Evolutionary conservation across 2,888 invertebrate species (phyloP), one percentile per base, ranked within the genome.

Genomic region (Hirtodrosophila histrioides): DNA sequence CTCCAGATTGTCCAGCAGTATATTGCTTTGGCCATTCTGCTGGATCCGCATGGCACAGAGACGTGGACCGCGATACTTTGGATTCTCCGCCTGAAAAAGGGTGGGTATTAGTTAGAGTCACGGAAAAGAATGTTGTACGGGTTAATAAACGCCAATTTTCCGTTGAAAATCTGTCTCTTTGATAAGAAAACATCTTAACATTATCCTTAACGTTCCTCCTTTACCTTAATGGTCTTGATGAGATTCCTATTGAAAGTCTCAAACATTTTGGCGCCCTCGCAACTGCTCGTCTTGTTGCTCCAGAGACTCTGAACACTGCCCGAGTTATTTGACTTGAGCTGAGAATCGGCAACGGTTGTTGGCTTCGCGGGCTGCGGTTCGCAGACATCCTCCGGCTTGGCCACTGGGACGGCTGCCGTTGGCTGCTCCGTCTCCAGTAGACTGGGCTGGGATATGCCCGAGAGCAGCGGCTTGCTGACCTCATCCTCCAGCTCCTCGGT

Each of bases 21-120:
- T 95, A 89, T 96, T 96, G 88, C 95, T 96, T 9, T 95, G 95
- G 5, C 95, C 96, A 5, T 94, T 94, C 86, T 96, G 96, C 84
- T 96, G 96, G 82, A 96, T 93, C 36, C 95, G 93, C 87, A 96
- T 93, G 51, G 96, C 95, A 85, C 96, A 96, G 80, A 95, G 94
- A 69, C 96, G 93, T 1, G 96, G 95, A 0, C 96, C 96, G 9
- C 89, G 89, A 62, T 91, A 78, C 63, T 91, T 91, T 8, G 92
- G 91, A 83, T 92, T 92, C 75, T 92, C 92, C 85, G 92, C 91
- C 92, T 92, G 49, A 0, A 76, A 61, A 29, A 11, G 33, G 11
- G 8, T 6, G 0, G 3, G 4, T 5, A 35, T 36, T 11, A 0
- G 23, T n/a, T 31, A 9, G 23, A 12, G 17, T 17, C 17, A 17